phyloP scores from a whole-genome alignment of 2,888 invertebrate species.

The Blomia tropicalis region DNA sequence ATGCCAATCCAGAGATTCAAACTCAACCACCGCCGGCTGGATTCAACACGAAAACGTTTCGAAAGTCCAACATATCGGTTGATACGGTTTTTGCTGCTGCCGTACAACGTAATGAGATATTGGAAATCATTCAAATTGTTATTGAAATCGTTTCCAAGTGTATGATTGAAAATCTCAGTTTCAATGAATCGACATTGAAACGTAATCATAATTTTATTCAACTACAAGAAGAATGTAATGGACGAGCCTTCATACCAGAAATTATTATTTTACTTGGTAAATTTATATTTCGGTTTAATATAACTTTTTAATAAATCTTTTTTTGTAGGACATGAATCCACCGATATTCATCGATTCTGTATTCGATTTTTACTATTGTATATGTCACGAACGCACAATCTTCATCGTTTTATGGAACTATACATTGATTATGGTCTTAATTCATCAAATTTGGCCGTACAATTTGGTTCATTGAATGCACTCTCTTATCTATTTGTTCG shows the following conservation, averaged over 20 bases:
- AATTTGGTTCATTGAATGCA: conserved; percentile 36
- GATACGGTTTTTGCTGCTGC: background rate
- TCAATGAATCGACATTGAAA: background rate
- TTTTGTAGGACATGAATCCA: conserved; percentile 40
- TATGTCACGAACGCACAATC: conserved; percentile 37
- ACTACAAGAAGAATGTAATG: conserved; percentile 1
- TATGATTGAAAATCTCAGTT: background rate
- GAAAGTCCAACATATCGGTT: background rate
- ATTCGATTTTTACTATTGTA: conserved; percentile 39
- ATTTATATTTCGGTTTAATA: background rate
- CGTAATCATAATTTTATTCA: background rate
- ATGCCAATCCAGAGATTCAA: background rate
- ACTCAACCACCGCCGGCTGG: background rate
- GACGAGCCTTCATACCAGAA: background rate
- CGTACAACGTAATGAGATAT: background rate
- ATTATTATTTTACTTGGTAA: conserved; percentile 1
- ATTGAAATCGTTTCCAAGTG: background rate
- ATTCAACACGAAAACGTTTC: background rate
- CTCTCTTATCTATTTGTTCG: conserved; percentile 37
- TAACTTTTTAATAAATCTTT: background rate
- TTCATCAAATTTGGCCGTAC: conserved; percentile 33
- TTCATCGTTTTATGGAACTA: conserved; percentile 36
- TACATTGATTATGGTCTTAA: conserved; percentile 37
- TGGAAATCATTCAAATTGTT: background rate
- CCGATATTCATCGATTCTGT: conserved; percentile 35